Percentiles rank a stretch among this genome's conserved stretches.
Conservation (phyloP, 1,140 invertebrate genomes). For the Heliconius hermathena region DNA sequence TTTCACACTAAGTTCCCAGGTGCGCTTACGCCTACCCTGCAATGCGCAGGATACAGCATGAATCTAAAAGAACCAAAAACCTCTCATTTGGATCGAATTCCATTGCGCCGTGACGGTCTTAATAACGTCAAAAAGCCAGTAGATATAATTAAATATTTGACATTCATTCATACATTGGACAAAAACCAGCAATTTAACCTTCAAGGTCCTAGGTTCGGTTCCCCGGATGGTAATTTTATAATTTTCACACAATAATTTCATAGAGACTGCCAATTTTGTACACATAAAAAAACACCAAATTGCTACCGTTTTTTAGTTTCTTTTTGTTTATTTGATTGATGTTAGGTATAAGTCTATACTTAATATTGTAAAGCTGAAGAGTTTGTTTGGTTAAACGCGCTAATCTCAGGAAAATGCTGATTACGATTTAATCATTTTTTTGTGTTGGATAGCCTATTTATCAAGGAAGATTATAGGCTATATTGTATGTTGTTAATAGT, state of each 20-base stretch:
- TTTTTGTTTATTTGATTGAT: constrained; percentile 1
- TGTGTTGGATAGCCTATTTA: too few species aligned
- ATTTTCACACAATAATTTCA: constrained; percentile 18
- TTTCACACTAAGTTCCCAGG: neutral
- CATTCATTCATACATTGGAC: constrained; percentile 11
- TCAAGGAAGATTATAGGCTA: too few species aligned
- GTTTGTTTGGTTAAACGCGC: too few species aligned
- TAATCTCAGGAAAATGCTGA: too few species aligned
- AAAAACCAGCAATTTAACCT: constrained; percentile 8
- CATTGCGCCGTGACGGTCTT: neutral
- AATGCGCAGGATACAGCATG: neutral
- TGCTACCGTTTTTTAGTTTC: constrained; percentile 6
- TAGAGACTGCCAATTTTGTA: constrained; percentile 5
- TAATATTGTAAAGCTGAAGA: neutral
- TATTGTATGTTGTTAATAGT: too few species aligned
- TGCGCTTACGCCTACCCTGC: neutral
- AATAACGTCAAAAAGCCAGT: neutral
- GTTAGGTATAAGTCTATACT: neutral
- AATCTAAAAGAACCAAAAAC: neutral
- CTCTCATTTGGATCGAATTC: too few species aligned
- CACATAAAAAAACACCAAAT: neutral
- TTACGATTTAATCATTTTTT: too few species aligned
- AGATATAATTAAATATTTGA: constrained; percentile 18
- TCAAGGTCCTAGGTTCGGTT: constrained; percentile 28
- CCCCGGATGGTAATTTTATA: constrained; percentile 28